Base-by-base conservation (phyloP, 2,888 invertebrate genomes). In the Koerneria pararmatus region DNA sequence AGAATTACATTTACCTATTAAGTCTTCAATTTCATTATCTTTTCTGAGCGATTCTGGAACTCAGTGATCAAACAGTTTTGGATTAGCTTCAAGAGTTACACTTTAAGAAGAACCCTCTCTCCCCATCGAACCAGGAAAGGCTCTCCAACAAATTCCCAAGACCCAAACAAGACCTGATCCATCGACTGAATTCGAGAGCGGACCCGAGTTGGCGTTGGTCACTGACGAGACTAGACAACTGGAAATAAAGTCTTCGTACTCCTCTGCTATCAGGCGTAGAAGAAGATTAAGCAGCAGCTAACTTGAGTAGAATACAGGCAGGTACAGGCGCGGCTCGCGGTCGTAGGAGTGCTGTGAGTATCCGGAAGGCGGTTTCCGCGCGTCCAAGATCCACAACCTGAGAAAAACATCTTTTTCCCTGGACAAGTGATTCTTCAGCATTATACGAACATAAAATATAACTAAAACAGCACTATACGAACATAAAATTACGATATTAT, bases 341-440 rank as follows among this genome's bases (percentile, higher is more conserved):
- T 27, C 69, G 70, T 3, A 80, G 67, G 3, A 81, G 65, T 0
- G 79, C 73, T n/a, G 73, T 71, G 1, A 82, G 70, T 59, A 82
- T 82, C 46, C 79, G 71, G 54, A 22, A 53, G 3, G 79, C 75
- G 6, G 76, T 76, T 61, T 82, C 82, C 0, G 80, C 78, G 3
- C 80, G 65, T 8, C 75, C 75, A 54, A 75, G 67, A 49, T 75
- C 76, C 11, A 77, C 75, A 11, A 74, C 75, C n/a, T n/a, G n/a
- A n/a, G n/a, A n/a, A n/a, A n/a, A n/a, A n/a, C n/a, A 19, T 6
- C 3, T 5, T 34, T 5, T 19, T 19, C 3, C 22, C 34, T 37
- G 5, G 5, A 88, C 80, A 91, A 92, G 51, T 35, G 31, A 19
- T 3, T 19, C 1, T 91, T 85, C 53, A 91, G 86, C 84, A 91